Evolutionary conservation across 64 coral and sea anemone species (phyloP), one percentile per base, ranked within the genome.

Genomic region (Montipora cactus): DNA sequence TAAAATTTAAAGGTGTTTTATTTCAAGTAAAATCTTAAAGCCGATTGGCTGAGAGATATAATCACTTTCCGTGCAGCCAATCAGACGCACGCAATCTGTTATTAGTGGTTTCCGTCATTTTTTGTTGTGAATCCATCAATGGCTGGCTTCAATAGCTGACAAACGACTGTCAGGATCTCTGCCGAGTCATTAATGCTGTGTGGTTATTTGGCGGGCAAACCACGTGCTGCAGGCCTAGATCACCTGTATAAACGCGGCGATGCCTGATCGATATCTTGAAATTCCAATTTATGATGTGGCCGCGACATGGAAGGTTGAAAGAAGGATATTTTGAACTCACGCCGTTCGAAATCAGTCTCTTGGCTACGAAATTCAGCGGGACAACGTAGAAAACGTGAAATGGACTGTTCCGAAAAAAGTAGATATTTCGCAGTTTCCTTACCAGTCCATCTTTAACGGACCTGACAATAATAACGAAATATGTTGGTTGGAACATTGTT

Each of bases 221-320:
- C 82, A 86, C 82, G 82, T 86, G 82, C 64, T 72, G 66, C 64
- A 69, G 82, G 19, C 66, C 45, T 64, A 86, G 82, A 70, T 86
- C 82, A 86, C 66, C 82, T 86, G 62, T 86, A 71, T 86, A 86
- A 86, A 86, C 82, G 81, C 46, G 71, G 81, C 46, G 71, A 86
- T 86, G 44, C 18, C 44, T 50, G 82, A 86, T 70, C 80, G 44
- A 86, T 72, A 86, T 86, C 82, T 86, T 20, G 8, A 50, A 70
- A 86, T 21, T 86, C 67, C 66, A 71, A 86, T 71, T 71, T 86
- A 62, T 49, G 45, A 50, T 71, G 82, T 70, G 62, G 82, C 66
- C 66, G 4, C 82, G 46, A 86, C 44, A 71, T 72, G 82, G 8
- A 46, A 71, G 37, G 8, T 46, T 86, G 71, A 72, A 72, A 64